Conservation (phyloP, 2,888 invertebrate genomes). For the Rhodophaea formosa region DNA sequence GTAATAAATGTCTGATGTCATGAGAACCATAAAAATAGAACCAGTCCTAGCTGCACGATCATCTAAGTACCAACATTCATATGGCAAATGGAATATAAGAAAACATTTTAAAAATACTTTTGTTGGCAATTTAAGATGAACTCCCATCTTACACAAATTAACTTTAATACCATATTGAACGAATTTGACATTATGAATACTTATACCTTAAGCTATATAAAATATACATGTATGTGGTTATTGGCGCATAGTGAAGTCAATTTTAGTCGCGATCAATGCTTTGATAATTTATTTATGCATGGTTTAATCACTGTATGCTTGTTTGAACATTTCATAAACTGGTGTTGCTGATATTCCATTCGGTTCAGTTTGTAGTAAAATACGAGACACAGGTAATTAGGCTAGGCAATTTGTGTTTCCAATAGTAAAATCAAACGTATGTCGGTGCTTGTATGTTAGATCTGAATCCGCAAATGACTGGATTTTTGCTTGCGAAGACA, state of each 20-base stretch:
- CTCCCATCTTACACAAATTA: not conserved
- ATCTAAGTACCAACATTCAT: not conserved
- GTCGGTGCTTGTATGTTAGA: too few relatives aligned
- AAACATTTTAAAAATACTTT: not conserved
- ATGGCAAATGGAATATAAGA: too few relatives aligned
- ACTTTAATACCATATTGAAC: not conserved
- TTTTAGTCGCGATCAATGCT: not conserved
- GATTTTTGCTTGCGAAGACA: too few relatives aligned
- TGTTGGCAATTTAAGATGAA: not conserved
- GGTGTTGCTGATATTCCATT: not conserved
- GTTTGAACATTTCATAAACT: not conserved
- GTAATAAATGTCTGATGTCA: too few relatives aligned
- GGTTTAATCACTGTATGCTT: not conserved
- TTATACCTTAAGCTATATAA: not conserved
- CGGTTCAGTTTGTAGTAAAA: too few relatives aligned
- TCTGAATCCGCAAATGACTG: too few relatives aligned
- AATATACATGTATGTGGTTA: not conserved
- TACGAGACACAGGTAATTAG: too few relatives aligned
- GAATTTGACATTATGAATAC: not conserved
- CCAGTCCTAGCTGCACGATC: not conserved
- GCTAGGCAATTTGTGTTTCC: too few relatives aligned
- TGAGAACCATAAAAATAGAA: not conserved
- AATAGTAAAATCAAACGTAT: too few relatives aligned
- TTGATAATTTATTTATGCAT: not conserved
- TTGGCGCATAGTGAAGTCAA: not conserved